These are phyloP conservation scores for Cryptotermes secundus DNA, from an alignment of 1,140 invertebrate genomes.

Conservation along the genomic window DNA sequence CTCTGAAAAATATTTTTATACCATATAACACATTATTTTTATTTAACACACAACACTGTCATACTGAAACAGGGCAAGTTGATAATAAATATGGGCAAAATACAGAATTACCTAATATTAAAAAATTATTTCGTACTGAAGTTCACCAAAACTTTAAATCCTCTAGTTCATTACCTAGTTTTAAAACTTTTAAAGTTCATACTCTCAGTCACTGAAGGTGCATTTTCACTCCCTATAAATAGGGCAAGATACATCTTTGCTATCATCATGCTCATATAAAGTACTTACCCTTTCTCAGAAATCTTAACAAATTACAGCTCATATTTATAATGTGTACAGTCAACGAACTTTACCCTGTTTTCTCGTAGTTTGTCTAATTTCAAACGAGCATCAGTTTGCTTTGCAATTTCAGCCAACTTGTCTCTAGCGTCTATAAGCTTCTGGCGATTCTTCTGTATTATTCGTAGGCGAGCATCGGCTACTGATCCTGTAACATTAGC, in stretches of 20 bases:
- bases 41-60: not conserved
- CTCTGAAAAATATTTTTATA: not conserved
- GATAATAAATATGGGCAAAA: too few relatives aligned
- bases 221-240: too few relatives aligned
- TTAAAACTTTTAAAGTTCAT: too few relatives aligned
- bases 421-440: conserved; percentile 68
- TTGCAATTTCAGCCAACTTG: conserved; percentile 64
- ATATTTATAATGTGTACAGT: not conserved
- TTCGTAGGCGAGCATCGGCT: conserved; percentile 67
- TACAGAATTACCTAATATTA: not conserved
- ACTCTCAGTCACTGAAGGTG: too few relatives aligned
- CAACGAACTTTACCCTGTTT: conserved; percentile 22
- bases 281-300: too few relatives aligned
- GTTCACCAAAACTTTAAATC: too few relatives aligned
- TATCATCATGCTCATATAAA: too few relatives aligned
- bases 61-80: too few relatives aligned
- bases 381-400: conserved; percentile 63
- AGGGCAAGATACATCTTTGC: too few relatives aligned
- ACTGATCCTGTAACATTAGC: conserved; percentile 37
- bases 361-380: conserved; percentile 56
- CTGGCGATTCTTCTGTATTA: conserved; percentile 66
- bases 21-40: not conserved
- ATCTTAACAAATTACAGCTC: not conserved
- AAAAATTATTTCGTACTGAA: not conserved
- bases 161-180: too few relatives aligned